Percentiles rank a stretch among this genome's conserved stretches.
Conservation (phyloP, 2,888 invertebrate species). For the Amiota mariae region DNA sequence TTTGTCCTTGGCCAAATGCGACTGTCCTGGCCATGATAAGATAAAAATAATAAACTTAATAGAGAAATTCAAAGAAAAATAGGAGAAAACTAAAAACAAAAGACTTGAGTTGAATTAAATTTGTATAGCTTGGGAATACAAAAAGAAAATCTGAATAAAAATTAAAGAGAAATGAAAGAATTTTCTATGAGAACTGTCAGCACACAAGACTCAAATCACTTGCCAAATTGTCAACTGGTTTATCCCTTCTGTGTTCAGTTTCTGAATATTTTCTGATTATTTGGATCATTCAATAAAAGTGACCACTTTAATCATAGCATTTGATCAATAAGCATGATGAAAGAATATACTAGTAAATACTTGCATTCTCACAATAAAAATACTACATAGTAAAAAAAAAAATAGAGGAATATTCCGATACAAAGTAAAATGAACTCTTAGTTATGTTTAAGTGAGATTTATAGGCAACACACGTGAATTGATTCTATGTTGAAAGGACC, state of each 20-base stretch:
- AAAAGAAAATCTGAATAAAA: background rate
- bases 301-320: too few relatives aligned
- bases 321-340: too few relatives aligned
- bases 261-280: too few relatives aligned
- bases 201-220: background rate
- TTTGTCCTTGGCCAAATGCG: background rate
- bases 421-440: too few relatives aligned
- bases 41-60: background rate
- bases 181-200: background rate
- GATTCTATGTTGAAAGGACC: too few relatives aligned
- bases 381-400: too few relatives aligned
- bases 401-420: too few relatives aligned
- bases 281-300: too few relatives aligned
- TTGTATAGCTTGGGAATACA: background rate
- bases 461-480: too few relatives aligned
- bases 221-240: background rate
- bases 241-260: background rate
- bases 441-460: too few relatives aligned
- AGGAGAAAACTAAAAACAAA: background rate
- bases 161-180: background rate
- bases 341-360: too few relatives aligned
- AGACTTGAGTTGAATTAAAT: background rate
- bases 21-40: constrained; percentile 1
- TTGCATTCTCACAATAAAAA: too few relatives aligned
- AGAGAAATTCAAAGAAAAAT: background rate